Evolutionary conservation across 2,113 vertebrate genomes (phyloP).

Genomic region (Motacilla alba): DNA sequence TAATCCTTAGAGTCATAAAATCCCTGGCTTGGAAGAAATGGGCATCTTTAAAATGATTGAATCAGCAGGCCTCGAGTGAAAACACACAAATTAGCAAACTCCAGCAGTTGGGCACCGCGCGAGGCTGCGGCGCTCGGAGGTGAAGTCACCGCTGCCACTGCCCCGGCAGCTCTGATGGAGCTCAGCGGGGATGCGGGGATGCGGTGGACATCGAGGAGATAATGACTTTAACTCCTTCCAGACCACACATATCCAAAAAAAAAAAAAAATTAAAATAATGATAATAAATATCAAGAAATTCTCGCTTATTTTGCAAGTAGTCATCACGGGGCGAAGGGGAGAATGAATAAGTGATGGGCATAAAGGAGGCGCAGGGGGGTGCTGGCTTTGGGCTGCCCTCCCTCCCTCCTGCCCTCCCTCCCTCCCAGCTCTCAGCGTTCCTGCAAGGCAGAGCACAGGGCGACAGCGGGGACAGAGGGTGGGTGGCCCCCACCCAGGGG

Average conservation of each 20-base stretch:
- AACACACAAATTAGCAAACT: constrained; percentile 69
- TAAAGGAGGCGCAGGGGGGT: neutral
- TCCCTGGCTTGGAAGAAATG: constrained; percentile 72
- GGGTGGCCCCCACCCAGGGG: neutral
- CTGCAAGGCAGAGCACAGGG: neutral
- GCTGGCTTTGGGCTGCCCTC: neutral
- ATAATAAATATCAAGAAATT: too few relatives aligned
- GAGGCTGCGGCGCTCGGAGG: neutral
- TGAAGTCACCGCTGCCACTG: neutral
- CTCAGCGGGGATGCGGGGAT: neutral
- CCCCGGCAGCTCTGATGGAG: constrained; percentile 30
- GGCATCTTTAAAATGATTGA: constrained; percentile 65
- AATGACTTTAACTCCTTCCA: constrained; percentile 52
- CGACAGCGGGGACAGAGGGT: accelerated
- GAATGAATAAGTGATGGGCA: accelerated
- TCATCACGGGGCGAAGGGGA: accelerated
- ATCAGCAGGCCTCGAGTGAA: constrained; percentile 67
- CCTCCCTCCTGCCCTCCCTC: neutral
- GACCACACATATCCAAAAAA: neutral
- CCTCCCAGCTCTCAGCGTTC: neutral
- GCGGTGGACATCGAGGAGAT: constrained; percentile 19
- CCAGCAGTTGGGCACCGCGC: constrained; percentile 38
- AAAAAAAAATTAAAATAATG: neutral
- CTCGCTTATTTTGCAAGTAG: neutral
- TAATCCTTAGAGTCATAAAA: constrained; percentile 71